Base-by-base conservation (phyloP, 2,797 vertebrate genomes). In the Pogoniulus pusillus region DNA sequence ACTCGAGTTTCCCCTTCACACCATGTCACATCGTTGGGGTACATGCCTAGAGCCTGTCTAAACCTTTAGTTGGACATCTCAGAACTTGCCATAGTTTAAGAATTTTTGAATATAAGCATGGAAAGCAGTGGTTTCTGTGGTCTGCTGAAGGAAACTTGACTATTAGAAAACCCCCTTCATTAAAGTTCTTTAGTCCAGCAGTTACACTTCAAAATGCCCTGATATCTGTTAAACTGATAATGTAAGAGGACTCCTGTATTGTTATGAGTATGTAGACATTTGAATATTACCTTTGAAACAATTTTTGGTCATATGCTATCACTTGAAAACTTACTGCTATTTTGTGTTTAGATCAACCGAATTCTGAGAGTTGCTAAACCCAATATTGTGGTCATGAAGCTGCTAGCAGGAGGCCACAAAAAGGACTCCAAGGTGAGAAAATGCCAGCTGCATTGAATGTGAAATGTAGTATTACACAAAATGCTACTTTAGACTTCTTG, bases 311-410 rank as follows among this genome's bases (percentile, higher is more conserved):
- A 53, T 47, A 34, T 15, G 20, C 51, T 82, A 75, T 88, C 22
- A 47, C 34, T 58, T 78, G 47, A 89, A 81, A 90, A 55, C 24
- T 87, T 89, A 41, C 45, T 94, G 27, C 71, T 95, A 37, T 53
- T 95, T 79, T 91, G 69, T 91, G 69, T 94, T 92, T 96, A 99
- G 99, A 98, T 99, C 73, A 99, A 93, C 91, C 98, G 98, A 85
- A 99, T 99, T 93, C 97, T 99, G 43, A 99, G 99, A 96, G 99
- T 99, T 95, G 99, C 99, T 96, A 99, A 99, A 95, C 99, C 99
- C 64, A 99, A 99, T 96, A 99, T 99, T 86, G 99, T 99, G 68
- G 99, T 99, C 69, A 99, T 98, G 98, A 99, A 99, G 95, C 97
- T 99, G 32, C 96, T 99, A 93, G 99, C 99, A 89, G 99, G 99